Evolutionary conservation across 2,888 invertebrate species (phyloP), one percentile per base, ranked within the genome.

Genomic region (Perdita meconis): DNA sequence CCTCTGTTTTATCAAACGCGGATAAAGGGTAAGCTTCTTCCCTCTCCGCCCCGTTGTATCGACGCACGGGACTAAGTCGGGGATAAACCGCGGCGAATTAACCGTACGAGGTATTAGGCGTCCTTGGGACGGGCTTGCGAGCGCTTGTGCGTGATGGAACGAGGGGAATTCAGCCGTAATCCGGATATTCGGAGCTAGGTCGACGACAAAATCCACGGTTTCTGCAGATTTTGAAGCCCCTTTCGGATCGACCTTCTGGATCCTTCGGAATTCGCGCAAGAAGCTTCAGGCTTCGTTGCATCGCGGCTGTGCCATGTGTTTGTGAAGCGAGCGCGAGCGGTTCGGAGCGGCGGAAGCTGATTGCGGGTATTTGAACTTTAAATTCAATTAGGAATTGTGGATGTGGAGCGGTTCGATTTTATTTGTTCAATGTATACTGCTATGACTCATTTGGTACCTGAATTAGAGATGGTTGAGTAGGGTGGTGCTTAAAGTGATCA

Each of bases 21-120:
- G 59, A 59, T 69, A 70, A 75, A 63, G 71, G 72, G 55, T 75
- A 66, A 80, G 69, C 63, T 63, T 6, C 50, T 38, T 57, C n/a
- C 55, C 30, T n/a, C n/a, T n/a, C n/a, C n/a, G n/a, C 51, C 51
- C 13, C 16, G 8, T 6, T n/a, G 24, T 63, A 66, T 63, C 26
- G 63, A 61, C 64, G 65, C 70, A 50, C n/a, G 80, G 68, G 61
- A 66, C 76, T 68, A 80, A 80, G 72, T 80, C 51, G 36, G 53
- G 57, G 56, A 61, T 60, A 74, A 81, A 57, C 57, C 36, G 42
- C 8, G 26, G 36, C 12, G 10, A 67, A 68, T 74, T 59, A 78
- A 74, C 60, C 56, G n/a, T 13, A 30, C 55, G 24, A 44, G 36
- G 26, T 8, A 57, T 13, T 16, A 10, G 22, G 16, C 53, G 24